phyloP scores from a whole-genome alignment of 2,113 vertebrate species.

The Antechinus flavipes region DNA sequence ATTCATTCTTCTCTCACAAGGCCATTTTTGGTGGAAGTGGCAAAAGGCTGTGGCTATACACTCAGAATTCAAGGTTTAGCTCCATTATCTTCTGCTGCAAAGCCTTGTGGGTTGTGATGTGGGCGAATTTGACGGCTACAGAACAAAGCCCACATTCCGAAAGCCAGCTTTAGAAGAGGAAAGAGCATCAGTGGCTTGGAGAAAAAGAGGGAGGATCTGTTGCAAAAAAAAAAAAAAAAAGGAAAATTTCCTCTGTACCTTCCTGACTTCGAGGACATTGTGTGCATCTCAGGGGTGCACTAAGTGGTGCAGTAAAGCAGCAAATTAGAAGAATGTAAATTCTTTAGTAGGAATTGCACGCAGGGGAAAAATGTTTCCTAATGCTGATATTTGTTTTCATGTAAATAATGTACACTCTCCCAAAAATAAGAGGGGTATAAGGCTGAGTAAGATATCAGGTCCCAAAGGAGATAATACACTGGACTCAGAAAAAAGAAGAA shows the following conservation, averaged over 20 bases:
- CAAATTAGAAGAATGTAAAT: slow-evolving; percentile 93
- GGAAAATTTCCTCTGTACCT: slow-evolving; percentile 87
- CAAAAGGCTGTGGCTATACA: slow-evolving; percentile 1
- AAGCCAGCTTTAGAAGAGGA: slow-evolving; percentile 77
- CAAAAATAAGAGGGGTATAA: slow-evolving; percentile 84
- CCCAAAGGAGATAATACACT: slow-evolving; percentile 80
- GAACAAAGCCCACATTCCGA: slow-evolving; percentile 46
- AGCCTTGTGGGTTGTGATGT: not conserved
- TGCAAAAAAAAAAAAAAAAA: slow-evolving; percentile 87
- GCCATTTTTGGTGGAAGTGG: slow-evolving; percentile 31
- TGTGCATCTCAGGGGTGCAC: slow-evolving; percentile 88
- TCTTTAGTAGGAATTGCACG: slow-evolving; percentile 89
- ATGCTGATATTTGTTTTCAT: slow-evolving; percentile 90
- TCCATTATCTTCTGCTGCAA: not conserved
- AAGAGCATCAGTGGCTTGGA: slow-evolving; percentile 82
- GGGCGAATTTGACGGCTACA: slow-evolving; percentile 25
- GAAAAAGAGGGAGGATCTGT: slow-evolving; percentile 83
- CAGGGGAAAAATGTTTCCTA: slow-evolving; percentile 89
- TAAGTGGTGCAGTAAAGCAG: slow-evolving; percentile 91
- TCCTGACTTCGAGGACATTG: slow-evolving; percentile 87
- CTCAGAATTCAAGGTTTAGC: slow-evolving; percentile 24
- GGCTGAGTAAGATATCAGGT: slow-evolving; percentile 87
- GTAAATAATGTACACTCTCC: slow-evolving; percentile 90
- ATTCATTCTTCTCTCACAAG: slow-evolving; percentile 54
- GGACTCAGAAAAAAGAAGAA: slow-evolving; percentile 77